phyloP scores from a whole-genome alignment of 2,888 invertebrate genomes.

The Dasypogon diadema region DNA sequence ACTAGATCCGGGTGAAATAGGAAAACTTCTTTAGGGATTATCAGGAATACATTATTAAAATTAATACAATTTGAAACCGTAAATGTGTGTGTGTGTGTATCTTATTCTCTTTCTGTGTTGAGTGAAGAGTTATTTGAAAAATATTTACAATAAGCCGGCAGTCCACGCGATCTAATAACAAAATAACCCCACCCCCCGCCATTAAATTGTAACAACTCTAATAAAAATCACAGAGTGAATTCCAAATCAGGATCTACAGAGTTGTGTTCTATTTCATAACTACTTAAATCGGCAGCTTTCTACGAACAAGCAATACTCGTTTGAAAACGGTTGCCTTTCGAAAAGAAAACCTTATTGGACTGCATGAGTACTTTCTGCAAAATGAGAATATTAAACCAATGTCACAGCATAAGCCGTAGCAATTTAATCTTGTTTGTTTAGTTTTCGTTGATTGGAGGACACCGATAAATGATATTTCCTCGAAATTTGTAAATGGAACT shows the following conservation, averaged over 20 bases:
- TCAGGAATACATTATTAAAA: constrained; percentile 16
- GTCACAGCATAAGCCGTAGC: background rate
- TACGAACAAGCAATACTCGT: too few species aligned
- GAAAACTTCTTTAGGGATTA: constrained; percentile 23
- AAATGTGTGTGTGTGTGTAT: background rate
- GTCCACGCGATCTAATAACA: too few species aligned
- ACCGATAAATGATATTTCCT: background rate
- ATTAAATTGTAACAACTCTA: too few species aligned
- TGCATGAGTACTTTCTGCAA: background rate
- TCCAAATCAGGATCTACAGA: too few species aligned
- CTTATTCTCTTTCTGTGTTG: too few species aligned
- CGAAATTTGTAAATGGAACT: background rate
- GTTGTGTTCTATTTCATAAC: too few species aligned
- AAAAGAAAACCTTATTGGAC: background rate
- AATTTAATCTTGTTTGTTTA: background rate
- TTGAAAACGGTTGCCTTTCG: too few species aligned
- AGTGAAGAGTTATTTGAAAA: too few species aligned
- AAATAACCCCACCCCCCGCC: too few species aligned
- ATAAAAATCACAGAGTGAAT: background rate
- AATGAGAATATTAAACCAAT: background rate
- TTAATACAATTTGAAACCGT: background rate
- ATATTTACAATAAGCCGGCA: too few species aligned
- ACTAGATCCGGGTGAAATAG: constrained; percentile 13
- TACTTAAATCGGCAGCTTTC: too few species aligned
- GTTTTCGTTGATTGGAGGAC: background rate